Evolutionary conservation across 2,888 invertebrate species (phyloP), one percentile per base, ranked within the genome.

Genomic region (Chrysolina oricalcia): DNA sequence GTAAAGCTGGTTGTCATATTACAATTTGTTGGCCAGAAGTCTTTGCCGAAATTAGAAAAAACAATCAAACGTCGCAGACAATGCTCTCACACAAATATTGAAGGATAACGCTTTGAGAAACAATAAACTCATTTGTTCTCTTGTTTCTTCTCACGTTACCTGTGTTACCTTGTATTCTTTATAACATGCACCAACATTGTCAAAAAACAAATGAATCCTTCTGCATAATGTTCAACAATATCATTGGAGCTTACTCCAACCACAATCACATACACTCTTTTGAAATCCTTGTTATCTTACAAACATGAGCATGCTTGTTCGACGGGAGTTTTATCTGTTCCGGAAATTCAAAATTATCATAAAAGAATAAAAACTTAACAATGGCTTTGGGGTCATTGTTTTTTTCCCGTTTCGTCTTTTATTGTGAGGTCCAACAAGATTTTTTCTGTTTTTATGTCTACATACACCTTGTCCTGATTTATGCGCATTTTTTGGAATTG

Each of bases 271-370:
- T 59, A 59, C 35, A 35, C 19, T 17, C 35, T 35, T n/a, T n/a
- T 3, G 8, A 35, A 10, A 23, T 23, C 6, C 59, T 9, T 59
- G 27, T 59, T 59, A 59, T 59, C 59, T 15, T 59, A 8, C 13
- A 4, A 53, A 53, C 23, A 23, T 27, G 27, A 27, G n/a, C 27
- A 27, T 56, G 56, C 69, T 43, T 40, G 69, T 35, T 50, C 15
- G 43, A 69, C 17, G 10, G 66, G 43, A 19, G 70, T 70, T 62
- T 59, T 59, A 59, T 59, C 59, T 70, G 46, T 62, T 35, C 70
- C 62, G 70, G 70, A 70, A 70, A 59, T 21, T 59, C 59, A 19
- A 70, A 50, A 70, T 70, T 70, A 70, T 70, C 70, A 62, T 70
- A 21, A 70, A 53, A 65, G 48, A 65, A 50, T 70, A 77, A 21